Evolutionary conservation across 2,797 vertebrate species (phyloP).

Genomic region (Buphagus erythrorhynchus): DNA sequence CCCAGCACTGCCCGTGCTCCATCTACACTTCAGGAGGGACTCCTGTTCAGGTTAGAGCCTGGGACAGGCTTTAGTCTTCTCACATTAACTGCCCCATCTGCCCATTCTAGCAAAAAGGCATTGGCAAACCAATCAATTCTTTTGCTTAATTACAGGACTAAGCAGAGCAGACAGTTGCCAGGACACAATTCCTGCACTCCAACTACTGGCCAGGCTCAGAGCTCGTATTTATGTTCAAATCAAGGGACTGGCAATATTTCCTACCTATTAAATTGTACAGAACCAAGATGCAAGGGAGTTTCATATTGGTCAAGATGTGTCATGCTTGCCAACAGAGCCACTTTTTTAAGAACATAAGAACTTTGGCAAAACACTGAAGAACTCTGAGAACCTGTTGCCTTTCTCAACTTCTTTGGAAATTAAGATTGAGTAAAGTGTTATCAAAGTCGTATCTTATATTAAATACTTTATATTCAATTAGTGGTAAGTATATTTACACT

Average conservation of each 20-base stretch:
- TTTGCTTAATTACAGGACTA: neutral
- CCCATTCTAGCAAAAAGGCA: neutral
- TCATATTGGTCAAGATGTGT: neutral
- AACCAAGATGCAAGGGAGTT: neutral
- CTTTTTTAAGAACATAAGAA: neutral
- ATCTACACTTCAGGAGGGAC: neutral
- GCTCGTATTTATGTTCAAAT: neutral
- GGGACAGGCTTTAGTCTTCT: neutral
- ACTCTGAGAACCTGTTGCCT: neutral
- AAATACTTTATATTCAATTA: neutral
- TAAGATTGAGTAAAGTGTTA: neutral
- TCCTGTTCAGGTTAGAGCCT: neutral
- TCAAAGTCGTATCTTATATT: neutral
- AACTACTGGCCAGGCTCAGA: neutral
- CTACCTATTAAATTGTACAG: neutral
- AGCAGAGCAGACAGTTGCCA: neutral
- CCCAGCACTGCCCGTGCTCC: neutral
- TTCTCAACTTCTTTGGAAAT: neutral
- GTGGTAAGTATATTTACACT: neutral
- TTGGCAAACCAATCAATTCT: neutral
- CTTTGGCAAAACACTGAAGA: neutral
- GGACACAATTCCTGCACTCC: neutral
- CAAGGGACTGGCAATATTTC: neutral
- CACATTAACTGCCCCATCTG: neutral
- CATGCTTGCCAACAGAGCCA: neutral